These are phyloP conservation scores for Mya arenaria DNA, from an alignment of 1,140 invertebrate species.

Conservation along the genomic window DNA sequence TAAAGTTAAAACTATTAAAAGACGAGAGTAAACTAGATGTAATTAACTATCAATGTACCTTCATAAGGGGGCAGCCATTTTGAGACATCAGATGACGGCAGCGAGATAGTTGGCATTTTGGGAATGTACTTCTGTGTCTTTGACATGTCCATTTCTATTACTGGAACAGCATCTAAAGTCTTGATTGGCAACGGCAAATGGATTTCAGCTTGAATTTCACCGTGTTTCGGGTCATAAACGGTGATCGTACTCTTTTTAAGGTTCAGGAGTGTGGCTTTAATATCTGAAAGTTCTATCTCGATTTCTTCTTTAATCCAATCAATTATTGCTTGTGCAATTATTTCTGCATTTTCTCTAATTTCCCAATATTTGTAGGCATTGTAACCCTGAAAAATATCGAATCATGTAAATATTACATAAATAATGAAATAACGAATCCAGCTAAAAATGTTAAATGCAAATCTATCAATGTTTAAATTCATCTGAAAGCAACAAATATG, in stretches of 20 bases:
- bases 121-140: slow-evolving; percentile 42
- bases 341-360: slow-evolving; percentile 52
- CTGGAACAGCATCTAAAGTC: slow-evolving; percentile 91
- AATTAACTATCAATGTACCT: too few species aligned
- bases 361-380: slow-evolving; percentile 67
- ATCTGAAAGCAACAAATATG: too few species aligned
- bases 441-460: too few species aligned
- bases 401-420: too few species aligned
- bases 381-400: slow-evolving; percentile 53
- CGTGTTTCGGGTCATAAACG: slow-evolving; percentile 90
- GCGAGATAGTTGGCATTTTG: slow-evolving; percentile 56
- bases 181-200: slow-evolving; percentile 94
- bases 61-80: slow-evolving; percentile 74
- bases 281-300: slow-evolving; percentile 57
- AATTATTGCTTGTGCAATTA: slow-evolving; percentile 16
- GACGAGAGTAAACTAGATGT: too few species aligned
- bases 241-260: slow-evolving; percentile 79
- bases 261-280: slow-evolving; percentile 62
- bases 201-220: slow-evolving; percentile 90
- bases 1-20: too few species aligned
- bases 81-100: slow-evolving; percentile 63
- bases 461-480: too few species aligned
- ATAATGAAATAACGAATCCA: too few species aligned
- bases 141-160: slow-evolving; percentile 28
- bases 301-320: slow-evolving; percentile 36